A percentile compares a stretch with the other conserved stretches of the same genome.
These are phyloP conservation scores for Agrochola lychnidis DNA, from an alignment of 2,888 invertebrate species.

Conservation along the genomic window DNA sequence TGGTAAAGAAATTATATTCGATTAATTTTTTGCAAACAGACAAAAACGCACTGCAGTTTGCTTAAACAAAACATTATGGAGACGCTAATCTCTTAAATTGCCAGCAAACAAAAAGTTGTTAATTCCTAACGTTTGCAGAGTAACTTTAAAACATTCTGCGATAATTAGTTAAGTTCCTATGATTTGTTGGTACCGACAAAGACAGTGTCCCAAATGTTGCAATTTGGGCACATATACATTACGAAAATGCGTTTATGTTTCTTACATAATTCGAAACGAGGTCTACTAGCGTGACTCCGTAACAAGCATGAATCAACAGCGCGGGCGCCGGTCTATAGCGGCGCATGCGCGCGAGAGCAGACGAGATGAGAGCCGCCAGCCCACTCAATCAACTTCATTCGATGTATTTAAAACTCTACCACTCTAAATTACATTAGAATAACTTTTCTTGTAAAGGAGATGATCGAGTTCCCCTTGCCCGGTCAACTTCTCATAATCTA, in stretches of 20 bases:
- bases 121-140: slow-evolving; percentile 19
- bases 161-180: slow-evolving; percentile 32
- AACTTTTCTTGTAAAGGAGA: too few relatives aligned
- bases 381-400: too few relatives aligned
- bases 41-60: not conserved
- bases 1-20: not conserved
- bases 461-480: too few relatives aligned
- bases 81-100: slow-evolving; percentile 28
- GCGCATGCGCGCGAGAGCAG: slow-evolving; percentile 11
- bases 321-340: slow-evolving; percentile 20
- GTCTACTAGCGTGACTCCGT: slow-evolving; percentile 58
- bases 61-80: slow-evolving; percentile 18
- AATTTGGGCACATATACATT: slow-evolving; percentile 65
- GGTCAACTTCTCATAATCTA: too few relatives aligned
- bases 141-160: slow-evolving; percentile 10
- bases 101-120: slow-evolving; percentile 23
- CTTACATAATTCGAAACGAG: slow-evolving; percentile 68
- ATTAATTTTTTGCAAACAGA: slow-evolving; percentile 2
- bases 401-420: too few relatives aligned
- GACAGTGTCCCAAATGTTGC: slow-evolving; percentile 65
- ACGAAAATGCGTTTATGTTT: slow-evolving; percentile 67
- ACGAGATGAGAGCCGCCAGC: slow-evolving; percentile 18
- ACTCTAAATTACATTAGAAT: too few relatives aligned
- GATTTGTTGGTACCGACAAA: slow-evolving; percentile 40
- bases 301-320: slow-evolving; percentile 59